Percentiles rank a stretch among this genome's conserved stretches.
These are phyloP conservation scores for Augochlora pura DNA, from an alignment of 1,140 invertebrate species.

Conservation along the genomic window DNA sequence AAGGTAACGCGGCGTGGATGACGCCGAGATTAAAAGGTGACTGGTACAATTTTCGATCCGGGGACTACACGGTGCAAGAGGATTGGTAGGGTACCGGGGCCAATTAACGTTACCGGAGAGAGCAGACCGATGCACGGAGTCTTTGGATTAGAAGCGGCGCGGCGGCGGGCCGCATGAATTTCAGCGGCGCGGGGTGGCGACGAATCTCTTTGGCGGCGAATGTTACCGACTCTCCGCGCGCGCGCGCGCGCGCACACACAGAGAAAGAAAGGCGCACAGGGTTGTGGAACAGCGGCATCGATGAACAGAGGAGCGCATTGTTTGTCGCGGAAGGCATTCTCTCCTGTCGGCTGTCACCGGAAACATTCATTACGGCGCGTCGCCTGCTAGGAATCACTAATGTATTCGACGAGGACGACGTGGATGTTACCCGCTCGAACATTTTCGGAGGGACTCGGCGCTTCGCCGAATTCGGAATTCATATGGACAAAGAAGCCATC, in stretches of 20 bases:
- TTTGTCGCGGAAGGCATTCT: constrained; percentile 74
- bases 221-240: too few species aligned
- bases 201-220: constrained; percentile 50
- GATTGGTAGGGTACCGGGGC: neutral
- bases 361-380: constrained; percentile 76
- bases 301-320: constrained; percentile 71
- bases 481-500: constrained; percentile 65
- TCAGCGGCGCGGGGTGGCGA: constrained; percentile 48
- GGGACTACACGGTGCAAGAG: too few species aligned
- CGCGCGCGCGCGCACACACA: constrained; percentile 30
- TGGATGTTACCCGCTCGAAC: constrained; percentile 33
- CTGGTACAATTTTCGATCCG: neutral
- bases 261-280: constrained; percentile 40
- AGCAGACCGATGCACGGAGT: neutral
- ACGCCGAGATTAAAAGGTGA: neutral
- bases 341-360: constrained; percentile 73
- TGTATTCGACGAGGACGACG: constrained; percentile 65
- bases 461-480: constrained; percentile 71
- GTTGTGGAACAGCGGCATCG: constrained; percentile 55
- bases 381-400: constrained; percentile 73
- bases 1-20: too few species aligned
- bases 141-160: neutral
- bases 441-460: constrained; percentile 48
- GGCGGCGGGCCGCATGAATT: constrained; percentile 44
- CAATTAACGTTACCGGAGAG: constrained; percentile 23